Conservation (phyloP, 2,888 invertebrate genomes). For the Leptogaster cylindrica region DNA sequence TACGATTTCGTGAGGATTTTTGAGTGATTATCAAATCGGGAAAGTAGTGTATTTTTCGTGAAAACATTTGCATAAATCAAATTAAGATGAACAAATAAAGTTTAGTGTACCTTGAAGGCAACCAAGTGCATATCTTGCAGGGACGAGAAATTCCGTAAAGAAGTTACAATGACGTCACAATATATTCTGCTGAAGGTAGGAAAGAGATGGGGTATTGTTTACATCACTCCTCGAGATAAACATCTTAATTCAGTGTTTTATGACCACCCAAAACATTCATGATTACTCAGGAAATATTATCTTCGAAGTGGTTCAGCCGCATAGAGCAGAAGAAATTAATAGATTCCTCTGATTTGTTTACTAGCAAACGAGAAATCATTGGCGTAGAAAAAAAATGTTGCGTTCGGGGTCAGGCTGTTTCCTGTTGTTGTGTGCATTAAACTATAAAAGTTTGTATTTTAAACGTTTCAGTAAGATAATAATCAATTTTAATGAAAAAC, state of each 20-base stretch:
- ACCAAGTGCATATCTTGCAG: neutral
- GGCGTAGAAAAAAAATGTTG: no score
- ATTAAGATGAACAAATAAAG: neutral
- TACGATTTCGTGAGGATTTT: no score
- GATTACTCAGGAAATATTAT: slow-evolving; percentile 30
- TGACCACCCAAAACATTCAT: neutral
- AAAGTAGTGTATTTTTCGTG: no score
- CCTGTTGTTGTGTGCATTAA: no score
- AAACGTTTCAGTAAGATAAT: no score
- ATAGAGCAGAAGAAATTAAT: slow-evolving; percentile 10
- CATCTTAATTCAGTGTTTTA: slow-evolving; percentile 23
- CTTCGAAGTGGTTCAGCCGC: slow-evolving; percentile 6
- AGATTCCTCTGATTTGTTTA: neutral
- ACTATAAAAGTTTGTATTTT: no score
- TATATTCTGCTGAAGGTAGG: slow-evolving; percentile 47
- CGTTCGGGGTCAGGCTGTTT: no score
- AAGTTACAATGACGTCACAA: slow-evolving; percentile 45
- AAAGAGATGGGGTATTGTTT: slow-evolving; percentile 43
- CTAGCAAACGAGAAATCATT: no score
- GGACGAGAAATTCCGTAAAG: slow-evolving; percentile 21
- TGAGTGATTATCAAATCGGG: no score
- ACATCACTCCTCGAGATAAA: slow-evolving; percentile 25
- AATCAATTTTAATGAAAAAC: no score
- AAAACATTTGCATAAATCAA: neutral
- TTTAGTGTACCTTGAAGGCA: neutral